Evolutionary conservation across 2,797 vertebrate genomes (phyloP), one percentile per base, ranked within the genome.

Genomic region (Falco naumanni): DNA sequence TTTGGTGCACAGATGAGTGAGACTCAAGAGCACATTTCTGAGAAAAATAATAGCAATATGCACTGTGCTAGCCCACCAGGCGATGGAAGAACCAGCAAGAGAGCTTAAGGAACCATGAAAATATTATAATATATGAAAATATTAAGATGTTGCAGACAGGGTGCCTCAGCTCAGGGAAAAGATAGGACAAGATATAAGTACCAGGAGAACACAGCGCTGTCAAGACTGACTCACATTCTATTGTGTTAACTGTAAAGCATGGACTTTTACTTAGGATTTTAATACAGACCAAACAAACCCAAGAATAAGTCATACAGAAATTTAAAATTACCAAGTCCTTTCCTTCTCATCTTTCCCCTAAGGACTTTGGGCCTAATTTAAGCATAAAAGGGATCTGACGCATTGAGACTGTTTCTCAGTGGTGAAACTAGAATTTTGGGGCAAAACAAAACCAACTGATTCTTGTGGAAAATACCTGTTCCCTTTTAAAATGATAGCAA

Each of bases 91-190:
- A 87, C 31, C 66, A 80, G 64, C 75, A 74, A 92, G 54, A 10
- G 3, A 93, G 31, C 66, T 82, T 68, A 71, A 82, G 72, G 65
- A 82, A 51, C 56, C 53, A 71, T 91, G 88, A 86, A 95, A 96
- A 94, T 90, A 96, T 65, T 70, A 95, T 37, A 37, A 37, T 37
- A 37, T 37, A 71, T 91, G 88, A 86, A 95, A 96, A 94, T 90
- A 96, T 65, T 70, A 95, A 88, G 84, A 82, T 87, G 91, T 68
- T 91, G 92, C 91, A 96, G 94, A 93, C 89, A 95, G 69, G 4
- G 33, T 94, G 93, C 91, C 78, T 94, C 79, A 56, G 82, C 75
- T 66, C 10, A 3, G 60, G 82, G 71, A 87, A 93, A 89, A 93
- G 90, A 95, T 77, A 84, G 77, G 71, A 94, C 57, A 60, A 93